Percentiles rank a stretch among this genome's conserved stretches.
Evolutionary conservation across 2,113 vertebrate genomes (phyloP).

Genomic region (Serinus canaria): DNA sequence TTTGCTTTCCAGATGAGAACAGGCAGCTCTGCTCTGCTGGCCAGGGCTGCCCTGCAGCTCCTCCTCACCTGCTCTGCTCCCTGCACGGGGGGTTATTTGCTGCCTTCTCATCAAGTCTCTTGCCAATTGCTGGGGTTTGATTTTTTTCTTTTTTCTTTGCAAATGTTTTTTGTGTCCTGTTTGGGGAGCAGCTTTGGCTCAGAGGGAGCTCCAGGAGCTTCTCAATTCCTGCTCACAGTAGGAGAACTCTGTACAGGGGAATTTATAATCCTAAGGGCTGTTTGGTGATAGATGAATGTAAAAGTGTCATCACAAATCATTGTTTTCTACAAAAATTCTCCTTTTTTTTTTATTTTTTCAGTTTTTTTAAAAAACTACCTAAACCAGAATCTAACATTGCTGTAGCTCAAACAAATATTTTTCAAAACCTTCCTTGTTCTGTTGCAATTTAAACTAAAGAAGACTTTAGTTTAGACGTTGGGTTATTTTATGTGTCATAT

Average conservation of each 20-base stretch:
- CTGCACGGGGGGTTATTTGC: background rate
- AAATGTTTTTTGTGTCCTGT: background rate
- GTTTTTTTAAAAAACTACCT: no score
- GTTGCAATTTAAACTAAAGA: background rate
- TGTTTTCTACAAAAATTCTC: background rate
- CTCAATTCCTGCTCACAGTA: rapidly evolving
- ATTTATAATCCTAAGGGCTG: background rate
- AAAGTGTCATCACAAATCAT: background rate
- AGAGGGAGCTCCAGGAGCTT: background rate
- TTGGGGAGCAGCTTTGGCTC: background rate
- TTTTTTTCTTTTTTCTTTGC: no score
- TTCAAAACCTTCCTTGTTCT: background rate
- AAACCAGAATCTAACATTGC: background rate
- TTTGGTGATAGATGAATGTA: background rate
- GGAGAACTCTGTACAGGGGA: background rate
- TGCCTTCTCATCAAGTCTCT: background rate
- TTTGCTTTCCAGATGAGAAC: background rate
- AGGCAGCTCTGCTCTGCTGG: background rate
- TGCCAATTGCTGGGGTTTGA: background rate
- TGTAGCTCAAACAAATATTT: background rate
- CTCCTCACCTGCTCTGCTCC: background rate
- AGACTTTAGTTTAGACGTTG: background rate
- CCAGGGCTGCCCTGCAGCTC: background rate
- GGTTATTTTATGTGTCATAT: background rate
- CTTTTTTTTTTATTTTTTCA: background rate